Percentiles rank a stretch among this genome's conserved stretches.
Evolutionary conservation across 2,797 vertebrate species (phyloP).

Genomic region (Crenuchus spilurus): DNA sequence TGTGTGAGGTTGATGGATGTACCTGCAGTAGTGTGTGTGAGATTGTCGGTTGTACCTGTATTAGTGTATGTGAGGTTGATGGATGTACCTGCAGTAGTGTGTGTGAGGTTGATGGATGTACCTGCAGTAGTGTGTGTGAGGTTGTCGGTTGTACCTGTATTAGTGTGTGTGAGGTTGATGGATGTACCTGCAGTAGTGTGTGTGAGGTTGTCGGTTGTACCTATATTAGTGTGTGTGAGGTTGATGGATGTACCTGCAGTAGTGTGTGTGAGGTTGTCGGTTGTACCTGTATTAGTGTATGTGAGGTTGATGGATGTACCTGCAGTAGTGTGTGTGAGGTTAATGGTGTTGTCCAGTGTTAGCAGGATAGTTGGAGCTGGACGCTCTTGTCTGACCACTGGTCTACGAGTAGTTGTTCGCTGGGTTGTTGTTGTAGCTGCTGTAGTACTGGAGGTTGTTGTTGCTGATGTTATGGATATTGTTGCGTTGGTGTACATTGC

Average conservation of each 20-base stretch:
- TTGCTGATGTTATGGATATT: conserved; percentile 14
- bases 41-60: too few relatives aligned
- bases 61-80: background rate
- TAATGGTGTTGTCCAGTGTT: conserved; percentile 71
- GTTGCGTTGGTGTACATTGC: conserved; percentile 29
- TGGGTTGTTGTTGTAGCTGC: background rate
- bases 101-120: conserved; percentile 72
- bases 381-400: conserved; percentile 50
- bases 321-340: conserved; percentile 68
- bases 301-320: conserved; percentile 65
- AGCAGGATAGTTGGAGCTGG: conserved; percentile 67
- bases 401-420: conserved; percentile 53
- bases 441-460: conserved; percentile 47
- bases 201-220: conserved; percentile 71
- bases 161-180: background rate
- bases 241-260: conserved; percentile 66
- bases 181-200: conserved; percentile 72
- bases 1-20: conserved; percentile 72
- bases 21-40: background rate
- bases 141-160: too few relatives aligned
- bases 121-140: background rate
- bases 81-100: conserved; percentile 71
- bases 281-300: background rate
- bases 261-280: background rate
- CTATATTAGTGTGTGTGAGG: background rate